These are phyloP conservation scores for Brassicogethes aeneus DNA, from an alignment of 2,888 invertebrate species.

Conservation along the genomic window DNA sequence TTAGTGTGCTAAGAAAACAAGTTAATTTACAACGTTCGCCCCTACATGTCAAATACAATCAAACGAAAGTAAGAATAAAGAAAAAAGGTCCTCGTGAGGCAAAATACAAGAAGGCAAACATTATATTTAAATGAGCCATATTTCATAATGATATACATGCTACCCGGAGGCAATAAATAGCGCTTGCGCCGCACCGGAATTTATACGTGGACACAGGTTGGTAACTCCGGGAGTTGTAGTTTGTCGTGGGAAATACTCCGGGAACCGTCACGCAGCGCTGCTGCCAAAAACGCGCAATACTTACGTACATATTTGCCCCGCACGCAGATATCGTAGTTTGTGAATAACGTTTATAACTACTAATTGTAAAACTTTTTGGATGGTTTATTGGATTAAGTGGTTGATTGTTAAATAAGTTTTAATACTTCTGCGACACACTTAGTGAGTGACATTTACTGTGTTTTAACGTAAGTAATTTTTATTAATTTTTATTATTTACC, in stretches of 20 bases:
- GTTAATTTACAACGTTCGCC: too few relatives aligned
- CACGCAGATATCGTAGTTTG: too few relatives aligned
- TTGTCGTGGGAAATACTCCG: conserved; percentile 18
- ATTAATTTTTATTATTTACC: too few relatives aligned
- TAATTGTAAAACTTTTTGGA: neutral
- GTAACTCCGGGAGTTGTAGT: conserved; percentile 22
- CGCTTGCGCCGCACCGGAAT: conserved; percentile 23
- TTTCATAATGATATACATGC: conserved; percentile 33
- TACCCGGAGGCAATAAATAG: conserved; percentile 22
- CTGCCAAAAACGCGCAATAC: conserved; percentile 6
- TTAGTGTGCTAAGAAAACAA: too few relatives aligned
- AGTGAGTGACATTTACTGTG: neutral
- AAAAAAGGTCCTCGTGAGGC: conserved; percentile 13
- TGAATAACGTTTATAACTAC: too few relatives aligned
- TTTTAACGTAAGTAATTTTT: too few relatives aligned
- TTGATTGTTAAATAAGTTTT: neutral
- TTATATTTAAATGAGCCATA: conserved; percentile 29
- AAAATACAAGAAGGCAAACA: conserved; percentile 19
- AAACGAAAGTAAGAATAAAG: conserved; percentile 9
- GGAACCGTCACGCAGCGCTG: conserved; percentile 10
- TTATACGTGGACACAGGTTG: conserved; percentile 20
- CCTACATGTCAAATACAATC: conserved; percentile 10
- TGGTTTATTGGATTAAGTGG: neutral
- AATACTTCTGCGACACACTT: neutral
- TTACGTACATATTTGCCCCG: conserved; percentile 9